Evolutionary conservation across 1,140 invertebrate species (phyloP).

Genomic region (Bombus waltoni): DNA sequence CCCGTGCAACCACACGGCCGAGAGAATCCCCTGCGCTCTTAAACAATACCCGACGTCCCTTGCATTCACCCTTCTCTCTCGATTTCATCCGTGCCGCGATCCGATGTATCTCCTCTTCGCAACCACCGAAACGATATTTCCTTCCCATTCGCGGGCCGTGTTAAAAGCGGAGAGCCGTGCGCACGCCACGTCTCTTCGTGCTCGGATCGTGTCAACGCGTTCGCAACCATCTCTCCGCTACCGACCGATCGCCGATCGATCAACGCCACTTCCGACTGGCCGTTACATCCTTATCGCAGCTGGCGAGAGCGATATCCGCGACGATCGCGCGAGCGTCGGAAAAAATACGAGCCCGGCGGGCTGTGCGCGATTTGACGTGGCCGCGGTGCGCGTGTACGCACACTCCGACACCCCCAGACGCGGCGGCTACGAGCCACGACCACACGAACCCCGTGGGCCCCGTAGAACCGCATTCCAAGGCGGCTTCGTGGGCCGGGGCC

Average conservation of each 20-base stretch:
- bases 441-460: constrained; percentile 67
- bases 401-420: constrained; percentile 30
- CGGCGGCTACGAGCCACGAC: constrained; percentile 29
- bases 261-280: not conserved
- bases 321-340: constrained; percentile 24
- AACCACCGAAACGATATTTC: not conserved
- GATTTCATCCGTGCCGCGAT: not conserved
- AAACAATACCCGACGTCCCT: not conserved
- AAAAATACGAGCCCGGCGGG: constrained; percentile 45
- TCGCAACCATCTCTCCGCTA: not conserved
- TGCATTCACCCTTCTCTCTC: not conserved
- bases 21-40: no score
- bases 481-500: constrained; percentile 69
- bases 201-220: not conserved
- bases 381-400: constrained; percentile 35
- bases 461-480: constrained; percentile 77
- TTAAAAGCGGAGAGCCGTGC: no score
- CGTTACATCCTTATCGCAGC: not conserved
- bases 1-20: not conserved
- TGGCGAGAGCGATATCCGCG: not conserved
- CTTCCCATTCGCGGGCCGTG: no score
- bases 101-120: not conserved
- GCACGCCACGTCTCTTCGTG: no score
- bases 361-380: constrained; percentile 48
- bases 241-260: not conserved